These are phyloP conservation scores for Agriotes lineatus DNA, from an alignment of 2,888 invertebrate genomes.

Conservation along the genomic window DNA sequence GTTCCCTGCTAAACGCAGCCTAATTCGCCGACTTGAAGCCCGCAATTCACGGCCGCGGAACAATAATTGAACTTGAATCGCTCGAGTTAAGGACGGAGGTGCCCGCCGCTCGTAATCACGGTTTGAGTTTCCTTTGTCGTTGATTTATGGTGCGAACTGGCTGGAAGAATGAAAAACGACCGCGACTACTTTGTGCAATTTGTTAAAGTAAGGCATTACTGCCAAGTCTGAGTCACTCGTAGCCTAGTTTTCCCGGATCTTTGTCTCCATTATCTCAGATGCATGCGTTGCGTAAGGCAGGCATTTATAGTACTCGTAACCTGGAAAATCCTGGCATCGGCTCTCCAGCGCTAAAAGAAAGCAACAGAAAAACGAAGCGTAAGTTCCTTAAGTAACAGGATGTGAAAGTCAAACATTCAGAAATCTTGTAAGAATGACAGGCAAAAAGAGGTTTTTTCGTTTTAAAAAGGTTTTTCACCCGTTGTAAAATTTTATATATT, in stretches of 20 bases:
- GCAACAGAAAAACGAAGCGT: too few species aligned
- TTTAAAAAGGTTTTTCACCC: too few species aligned
- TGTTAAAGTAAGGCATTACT: conserved; percentile 22
- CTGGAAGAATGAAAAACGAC: conserved; percentile 26
- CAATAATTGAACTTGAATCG: conserved; percentile 8
- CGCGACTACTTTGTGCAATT: conserved; percentile 30
- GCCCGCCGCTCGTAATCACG: background rate
- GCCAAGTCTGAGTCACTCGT: conserved; percentile 26
- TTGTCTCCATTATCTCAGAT: conserved; percentile 21
- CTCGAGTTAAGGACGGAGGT: conserved; percentile 2
- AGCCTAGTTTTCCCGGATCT: conserved; percentile 42
- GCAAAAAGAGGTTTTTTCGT: background rate
- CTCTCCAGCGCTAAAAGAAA: too few species aligned
- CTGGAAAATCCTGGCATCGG: too few species aligned
- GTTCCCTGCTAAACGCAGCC: too few species aligned
- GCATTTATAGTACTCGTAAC: background rate
- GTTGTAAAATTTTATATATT: too few species aligned
- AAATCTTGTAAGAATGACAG: too few species aligned
- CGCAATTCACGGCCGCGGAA: background rate
- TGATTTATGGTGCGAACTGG: conserved; percentile 38
- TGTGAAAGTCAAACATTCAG: too few species aligned
- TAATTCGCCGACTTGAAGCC: too few species aligned
- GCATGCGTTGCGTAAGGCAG: background rate
- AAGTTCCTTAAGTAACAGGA: too few species aligned
- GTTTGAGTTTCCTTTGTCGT: conserved; percentile 26